Evolutionary conservation across 2,797 vertebrate genomes (phyloP), one percentile per base, ranked within the genome.

Genomic region (Crenichthys baileyi): DNA sequence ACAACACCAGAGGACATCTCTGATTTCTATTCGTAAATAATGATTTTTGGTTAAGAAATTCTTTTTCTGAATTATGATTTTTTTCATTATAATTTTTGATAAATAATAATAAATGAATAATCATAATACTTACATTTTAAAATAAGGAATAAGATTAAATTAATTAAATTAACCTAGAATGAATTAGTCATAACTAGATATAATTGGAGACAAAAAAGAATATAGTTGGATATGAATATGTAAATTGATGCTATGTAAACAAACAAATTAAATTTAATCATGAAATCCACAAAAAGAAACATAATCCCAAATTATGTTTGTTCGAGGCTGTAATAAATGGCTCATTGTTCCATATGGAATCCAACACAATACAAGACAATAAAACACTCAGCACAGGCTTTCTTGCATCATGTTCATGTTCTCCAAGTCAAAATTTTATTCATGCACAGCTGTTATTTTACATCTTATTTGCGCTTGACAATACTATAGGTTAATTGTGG

Each of bases 371-470:
- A 26, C 13, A 46, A 70, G 16, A 26, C 12, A 46, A 46, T 70
- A 29, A 58, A 77, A 70, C 22, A 41, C 41, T 77, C 18, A 39
- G 20, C 2, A 1, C 5, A 68, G 63, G 41, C 51, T 24, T 20
- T 73, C 56, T 41, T 48, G 41, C 72, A 36, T 76, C 63, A 41
- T 20, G 8, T 26, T 68, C 70, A 70, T 15, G 73, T 41, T 36
- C 73, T 68, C 75, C 48, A 60, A 55, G 73, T 70, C 46, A 75
- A 31, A 18, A 2, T 41, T 60, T 5, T 63, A 79, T 84, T 39
- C 12, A 6, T n/a, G 67, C 24, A 22, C 80, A 80, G 72, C 84
- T 87, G 78, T 74, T 75, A 39, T 79, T 80, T 83, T 85, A 76
- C 63, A 72, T 87, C 73, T 63, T 84, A 77, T 85, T 75, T 68